Conservation (phyloP, 2,888 invertebrate genomes). For the Cataglyphis albicans region DNA sequence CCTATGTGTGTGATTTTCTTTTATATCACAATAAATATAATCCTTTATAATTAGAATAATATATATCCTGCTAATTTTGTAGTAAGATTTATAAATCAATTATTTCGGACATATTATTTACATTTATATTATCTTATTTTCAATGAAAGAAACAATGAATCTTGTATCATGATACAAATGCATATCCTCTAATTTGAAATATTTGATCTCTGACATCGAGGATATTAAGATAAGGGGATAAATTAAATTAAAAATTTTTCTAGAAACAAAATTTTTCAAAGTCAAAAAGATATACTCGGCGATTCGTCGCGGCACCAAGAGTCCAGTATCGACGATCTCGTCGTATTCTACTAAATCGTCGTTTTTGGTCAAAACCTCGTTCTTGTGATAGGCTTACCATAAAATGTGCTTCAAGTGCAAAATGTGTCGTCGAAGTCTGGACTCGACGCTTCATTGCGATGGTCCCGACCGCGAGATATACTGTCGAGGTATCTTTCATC, state of each 20-base stretch:
- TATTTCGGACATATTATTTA: not conserved
- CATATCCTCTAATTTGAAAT: not conserved
- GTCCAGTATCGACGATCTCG: conserved; percentile 18
- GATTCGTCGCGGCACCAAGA: conserved; percentile 67
- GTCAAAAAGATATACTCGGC: not conserved
- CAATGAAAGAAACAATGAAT: not conserved
- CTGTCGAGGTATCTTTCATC: conserved; percentile 92
- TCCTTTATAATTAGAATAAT: not conserved
- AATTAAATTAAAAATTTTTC: not conserved
- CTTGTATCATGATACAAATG: not conserved
- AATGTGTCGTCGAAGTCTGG: conserved; percentile 93
- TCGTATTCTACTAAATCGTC: not conserved
- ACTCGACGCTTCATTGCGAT: conserved; percentile 96
- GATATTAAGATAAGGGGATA: not conserved
- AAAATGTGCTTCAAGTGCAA: conserved; percentile 96
- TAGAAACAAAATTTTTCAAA: not conserved
- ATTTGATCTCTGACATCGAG: not conserved
- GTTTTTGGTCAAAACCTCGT: conserved; percentile 79
- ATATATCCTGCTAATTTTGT: not conserved
- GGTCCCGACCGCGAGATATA: conserved; percentile 97
- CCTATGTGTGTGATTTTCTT: not conserved
- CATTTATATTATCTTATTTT: not conserved
- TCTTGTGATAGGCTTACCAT: conserved; percentile 92
- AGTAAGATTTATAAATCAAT: not conserved
- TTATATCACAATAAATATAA: not conserved